Evolutionary conservation across 2,113 vertebrate species (phyloP).

Genomic region (Chloroceryle aenea): DNA sequence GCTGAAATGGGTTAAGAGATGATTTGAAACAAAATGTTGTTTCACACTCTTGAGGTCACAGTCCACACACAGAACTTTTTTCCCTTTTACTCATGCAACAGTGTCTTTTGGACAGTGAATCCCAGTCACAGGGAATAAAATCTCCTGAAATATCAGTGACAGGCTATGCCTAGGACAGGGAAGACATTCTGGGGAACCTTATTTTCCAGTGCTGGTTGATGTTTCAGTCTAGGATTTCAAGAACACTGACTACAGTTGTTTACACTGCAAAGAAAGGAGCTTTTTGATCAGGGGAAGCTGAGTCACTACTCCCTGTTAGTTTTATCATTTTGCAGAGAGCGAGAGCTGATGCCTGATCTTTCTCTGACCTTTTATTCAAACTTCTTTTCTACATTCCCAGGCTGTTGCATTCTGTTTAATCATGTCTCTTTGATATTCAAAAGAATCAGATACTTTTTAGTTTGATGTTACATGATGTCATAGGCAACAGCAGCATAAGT

Average conservation of each 20-base stretch:
- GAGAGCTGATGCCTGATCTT: slow-evolving; percentile 47
- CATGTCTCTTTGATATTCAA: slow-evolving; percentile 13
- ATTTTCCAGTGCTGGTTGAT: slow-evolving; percentile 12
- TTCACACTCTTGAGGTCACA: slow-evolving; percentile 38
- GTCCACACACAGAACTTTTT: background rate
- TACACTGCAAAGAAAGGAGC: slow-evolving; percentile 54
- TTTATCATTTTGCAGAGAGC: slow-evolving; percentile 58
- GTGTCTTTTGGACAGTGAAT: background rate
- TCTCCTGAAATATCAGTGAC: background rate
- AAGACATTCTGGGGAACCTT: slow-evolving; percentile 13
- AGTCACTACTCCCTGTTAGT: slow-evolving; percentile 54
- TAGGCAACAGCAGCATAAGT: slow-evolving; percentile 18
- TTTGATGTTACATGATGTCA: slow-evolving; percentile 39
- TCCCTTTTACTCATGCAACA: slow-evolving; percentile 2
- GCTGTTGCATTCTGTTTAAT: slow-evolving; percentile 12
- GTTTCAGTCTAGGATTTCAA: slow-evolving; percentile 44
- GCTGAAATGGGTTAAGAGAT: slow-evolving; percentile 9
- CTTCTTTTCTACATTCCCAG: slow-evolving; percentile 2
- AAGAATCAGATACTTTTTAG: slow-evolving; percentile 14
- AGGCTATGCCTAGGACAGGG: background rate
- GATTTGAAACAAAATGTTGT: slow-evolving; percentile 48
- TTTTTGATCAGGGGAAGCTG: slow-evolving; percentile 67
- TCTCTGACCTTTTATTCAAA: slow-evolving; percentile 59
- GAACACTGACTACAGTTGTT: slow-evolving; percentile 33
- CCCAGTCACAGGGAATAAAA: background rate